Evolutionary conservation across 2,888 invertebrate genomes (phyloP), one percentile per base, ranked within the genome.

Genomic region (Pyrocoelia pectoralis): DNA sequence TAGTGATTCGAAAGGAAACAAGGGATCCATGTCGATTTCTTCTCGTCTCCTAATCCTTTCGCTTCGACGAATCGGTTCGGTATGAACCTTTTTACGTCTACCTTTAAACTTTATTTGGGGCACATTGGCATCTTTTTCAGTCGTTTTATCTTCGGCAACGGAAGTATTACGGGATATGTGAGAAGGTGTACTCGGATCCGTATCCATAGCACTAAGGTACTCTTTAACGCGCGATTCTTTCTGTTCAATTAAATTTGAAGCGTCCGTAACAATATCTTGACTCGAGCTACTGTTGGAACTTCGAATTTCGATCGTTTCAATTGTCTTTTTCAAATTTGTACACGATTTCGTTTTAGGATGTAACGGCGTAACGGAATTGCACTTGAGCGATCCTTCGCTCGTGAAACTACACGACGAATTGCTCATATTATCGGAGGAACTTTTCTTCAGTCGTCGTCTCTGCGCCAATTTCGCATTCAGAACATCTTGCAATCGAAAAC

Each of bases 401-500:
- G 80, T 80, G 61, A 81, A 81, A 65, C 80, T 80, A 48, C 76
- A 77, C 19, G 79, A 78, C 10, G 79, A 79, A 28, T 77, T 77
- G 61, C 79, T 79, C 66, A 78, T 78, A 61, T 81, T 80, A 46
- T 80, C 81, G 0, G 81, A 81, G 48, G 80, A 81, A 69, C 79
- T 81, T 75, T 88, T 88, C 72, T 88, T 88, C 76, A 86, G 81
- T 73, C 88, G 84, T 2, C 91, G 83, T 19, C 91, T 82, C 76
- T 90, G 88, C 9, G 91, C 90, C 56, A 91, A 80, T 69, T 89
- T 88, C 0, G 91, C 91, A 57, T 86, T 87, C 24, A 86, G 84
- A 0, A 92, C 92, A 71, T 91, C 91, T 78, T 90, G 85, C 59
- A 92, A 81, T 46, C 89, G 83, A 77, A 92, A 91, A n/a, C 91